Evolutionary conservation across 2,113 vertebrate genomes (phyloP), one percentile per base, ranked within the genome.

Genomic region (Glareola pratincola): DNA sequence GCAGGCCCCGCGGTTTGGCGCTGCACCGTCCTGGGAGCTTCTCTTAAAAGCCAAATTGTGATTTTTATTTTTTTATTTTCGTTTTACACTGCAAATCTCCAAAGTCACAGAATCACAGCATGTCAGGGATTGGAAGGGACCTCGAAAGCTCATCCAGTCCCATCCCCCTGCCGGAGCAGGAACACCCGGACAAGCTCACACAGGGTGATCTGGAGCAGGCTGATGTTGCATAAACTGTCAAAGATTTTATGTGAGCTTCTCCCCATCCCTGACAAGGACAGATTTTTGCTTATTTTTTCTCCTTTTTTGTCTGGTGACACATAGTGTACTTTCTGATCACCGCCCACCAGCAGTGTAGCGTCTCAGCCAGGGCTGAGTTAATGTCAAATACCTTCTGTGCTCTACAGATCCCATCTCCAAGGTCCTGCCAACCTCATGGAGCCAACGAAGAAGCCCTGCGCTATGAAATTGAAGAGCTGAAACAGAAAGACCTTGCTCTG

Each of bases 391-490:
- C 30, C 2, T 45, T 66, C 50, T 95, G 16, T 97, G 74, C 45
- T 69, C 56, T 8, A 16, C 93, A 98, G 98, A 56, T 97, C 71
- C 95, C 56, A 0, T 95, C 96, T 72, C 92, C 92, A 2, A 91
- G 45, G 37, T 41, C 94, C 67, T 86, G 57, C 76, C 96, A 89
- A 27, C 51, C 88, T 14, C 30, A 53, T 7, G 92, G 74, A 51
- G 20, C 53, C 39, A 53, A 8, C 0, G 5, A 93, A 59, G 97
- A 96, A 26, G 57, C 75, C 53, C 90, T 98, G 84, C 88, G 1
- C 20, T 30, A 13, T 56, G 97, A 98, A 66, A 91, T 98, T 2
- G 51, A 97, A 94, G 96, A 97, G 54, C 96, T 98, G 72, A 98
- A 93, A 64, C 74, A 39, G 75, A 98, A 97, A 37, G 78, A 94